Base-by-base conservation (phyloP, 2,113 vertebrate genomes). In the Heloderma charlesbogerti region DNA sequence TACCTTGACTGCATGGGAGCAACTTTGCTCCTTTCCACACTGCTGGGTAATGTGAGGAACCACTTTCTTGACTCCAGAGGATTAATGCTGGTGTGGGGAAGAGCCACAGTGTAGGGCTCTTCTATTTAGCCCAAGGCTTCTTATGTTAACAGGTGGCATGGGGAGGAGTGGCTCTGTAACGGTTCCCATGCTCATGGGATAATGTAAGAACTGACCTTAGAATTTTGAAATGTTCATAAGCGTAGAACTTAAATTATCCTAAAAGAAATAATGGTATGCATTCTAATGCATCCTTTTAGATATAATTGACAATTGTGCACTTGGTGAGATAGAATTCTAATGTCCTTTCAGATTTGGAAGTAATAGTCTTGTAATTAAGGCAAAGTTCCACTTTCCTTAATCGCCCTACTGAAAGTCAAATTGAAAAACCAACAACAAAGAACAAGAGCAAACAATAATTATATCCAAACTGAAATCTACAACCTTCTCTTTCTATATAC, bases 401-500 rank as follows among this genome's bases (percentile, higher is more conserved):
- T 22, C 77, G 74, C 0, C 0, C 25, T 6, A 1, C 66, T 3
- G 1, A 25, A 12, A 86, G n/a, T 3, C 85, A 80, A 78, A 75
- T 60, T 93, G 45, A 54, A 91, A 91, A 29, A 86, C 34, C 67
- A 60, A 5, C 57, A 75, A 20, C 54, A 79, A 86, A 90, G 91
- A 94, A 79, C 80, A 88, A 27, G 72, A 37, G 85, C 60, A 77
- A 1, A n/a, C 66, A 31, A 43, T 0, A 0, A 37, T 72, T 79
- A 31, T 87, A 45, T 75, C 86, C 67, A 69, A 0, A 0, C 10
- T 91, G 92, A 93, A 18, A 29, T 86, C 86, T 91, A 74, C 20
- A 93, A 91, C 87, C 91, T 91, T 72, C 69, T 88, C 71, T 63
- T 6, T 83, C 3, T 63, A 66, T 51, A 85, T 94, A 43, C 84